Percentiles rank a stretch among this genome's conserved stretches.
These are phyloP conservation scores for Tretioscincus oriximinensis DNA, from an alignment of 2,113 vertebrate genomes.

Conservation along the genomic window DNA sequence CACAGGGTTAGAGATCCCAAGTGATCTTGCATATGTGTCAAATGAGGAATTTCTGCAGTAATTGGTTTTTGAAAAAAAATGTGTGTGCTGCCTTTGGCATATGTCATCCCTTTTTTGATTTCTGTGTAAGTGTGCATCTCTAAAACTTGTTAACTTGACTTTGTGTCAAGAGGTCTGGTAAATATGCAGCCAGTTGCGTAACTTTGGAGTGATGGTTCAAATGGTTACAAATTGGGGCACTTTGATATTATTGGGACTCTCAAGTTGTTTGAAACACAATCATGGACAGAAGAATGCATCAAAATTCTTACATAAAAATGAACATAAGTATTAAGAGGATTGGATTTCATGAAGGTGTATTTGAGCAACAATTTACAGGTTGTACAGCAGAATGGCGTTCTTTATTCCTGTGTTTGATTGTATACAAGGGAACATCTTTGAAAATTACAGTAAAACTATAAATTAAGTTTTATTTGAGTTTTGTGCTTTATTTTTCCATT, in stretches of 20 bases:
- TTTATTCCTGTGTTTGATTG: constrained; percentile 34
- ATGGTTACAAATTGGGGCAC: constrained; percentile 33
- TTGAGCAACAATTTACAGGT: constrained; percentile 9
- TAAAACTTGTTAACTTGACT: constrained; percentile 55
- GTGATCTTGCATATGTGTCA: constrained; percentile 42
- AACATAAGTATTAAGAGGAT: constrained; percentile 17
- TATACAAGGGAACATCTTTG: constrained; percentile 45
- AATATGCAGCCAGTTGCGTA: constrained; percentile 24
- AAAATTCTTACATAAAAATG: constrained; percentile 17
- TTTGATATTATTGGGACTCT: constrained; percentile 4
- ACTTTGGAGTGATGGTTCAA: constrained; percentile 50
- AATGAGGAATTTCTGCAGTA: constrained; percentile 54
- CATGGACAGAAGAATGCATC: constrained; percentile 12
- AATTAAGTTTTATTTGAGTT: constrained; percentile 30
- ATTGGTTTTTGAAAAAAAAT: constrained; percentile 62
- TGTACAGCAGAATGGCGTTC: constrained; percentile 43
- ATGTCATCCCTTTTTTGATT: constrained; percentile 39
- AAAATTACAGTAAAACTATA: constrained; percentile 42
- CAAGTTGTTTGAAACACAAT: constrained; percentile 37
- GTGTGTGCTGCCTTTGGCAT: constrained; percentile 57
- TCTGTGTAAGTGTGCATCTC: constrained; percentile 52
- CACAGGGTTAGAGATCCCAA: constrained; percentile 51
- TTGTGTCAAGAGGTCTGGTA: constrained; percentile 46
- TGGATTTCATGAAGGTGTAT: constrained; percentile 32
- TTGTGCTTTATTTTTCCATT: constrained; percentile 3